Evolutionary conservation across 2,113 vertebrate species (phyloP).

Genomic region (Gorsachius goisagi): DNA sequence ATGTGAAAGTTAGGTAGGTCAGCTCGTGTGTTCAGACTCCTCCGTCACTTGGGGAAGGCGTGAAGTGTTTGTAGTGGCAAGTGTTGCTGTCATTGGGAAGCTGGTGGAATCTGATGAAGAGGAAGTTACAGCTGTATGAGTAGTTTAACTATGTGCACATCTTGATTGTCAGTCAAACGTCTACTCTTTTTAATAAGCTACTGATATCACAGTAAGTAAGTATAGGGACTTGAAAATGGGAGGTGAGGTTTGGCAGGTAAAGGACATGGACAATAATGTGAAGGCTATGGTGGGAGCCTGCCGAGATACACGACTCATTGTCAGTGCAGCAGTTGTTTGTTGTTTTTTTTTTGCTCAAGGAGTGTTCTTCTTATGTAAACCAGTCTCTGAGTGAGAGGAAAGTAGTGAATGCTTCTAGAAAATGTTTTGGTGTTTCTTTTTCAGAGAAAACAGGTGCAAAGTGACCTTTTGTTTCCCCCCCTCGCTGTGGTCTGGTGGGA

Average conservation of each 20-base stretch:
- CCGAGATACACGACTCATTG: background rate
- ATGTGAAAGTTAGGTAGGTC: background rate
- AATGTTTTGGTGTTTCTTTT: background rate
- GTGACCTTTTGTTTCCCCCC: background rate
- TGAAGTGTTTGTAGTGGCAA: background rate
- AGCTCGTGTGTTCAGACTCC: background rate
- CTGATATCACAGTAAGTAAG: background rate
- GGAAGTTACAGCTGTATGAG: background rate
- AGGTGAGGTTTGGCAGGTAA: background rate
- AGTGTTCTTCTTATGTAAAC: background rate
- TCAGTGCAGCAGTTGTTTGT: background rate
- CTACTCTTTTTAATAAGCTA: background rate
- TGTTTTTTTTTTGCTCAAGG: background rate
- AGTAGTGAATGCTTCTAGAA: background rate
- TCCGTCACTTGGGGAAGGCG: background rate
- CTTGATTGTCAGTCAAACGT: background rate
- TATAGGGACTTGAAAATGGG: background rate
- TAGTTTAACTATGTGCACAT: background rate
- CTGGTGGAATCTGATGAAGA: background rate
- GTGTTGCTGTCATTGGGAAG: background rate
- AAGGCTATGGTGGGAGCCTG: background rate
- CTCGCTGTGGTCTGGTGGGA: background rate
- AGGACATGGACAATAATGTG: fast-evolving
- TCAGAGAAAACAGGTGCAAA: background rate
- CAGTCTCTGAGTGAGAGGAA: background rate